phyloP scores from a whole-genome alignment of 2,113 vertebrate species.

The Marmota flaviventris region DNA sequence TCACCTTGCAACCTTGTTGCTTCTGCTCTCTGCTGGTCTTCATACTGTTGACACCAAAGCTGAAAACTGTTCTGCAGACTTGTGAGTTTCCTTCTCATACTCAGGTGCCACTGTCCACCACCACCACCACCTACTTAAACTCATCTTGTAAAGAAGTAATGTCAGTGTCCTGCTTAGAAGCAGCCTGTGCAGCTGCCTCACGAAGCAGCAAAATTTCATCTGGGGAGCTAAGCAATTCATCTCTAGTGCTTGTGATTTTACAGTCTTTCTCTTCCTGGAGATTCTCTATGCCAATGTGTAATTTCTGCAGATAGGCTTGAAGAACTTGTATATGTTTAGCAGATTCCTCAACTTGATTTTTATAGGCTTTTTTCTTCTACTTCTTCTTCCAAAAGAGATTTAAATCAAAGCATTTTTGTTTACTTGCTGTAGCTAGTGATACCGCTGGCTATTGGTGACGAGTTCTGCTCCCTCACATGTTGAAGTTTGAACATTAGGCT shows the following conservation, averaged over 20 bases:
- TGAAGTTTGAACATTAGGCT: no score
- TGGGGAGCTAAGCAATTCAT: slow-evolving; percentile 94
- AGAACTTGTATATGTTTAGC: no score
- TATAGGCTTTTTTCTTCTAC: no score
- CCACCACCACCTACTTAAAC: slow-evolving; percentile 90
- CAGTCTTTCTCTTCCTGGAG: slow-evolving; percentile 95
- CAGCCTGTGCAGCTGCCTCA: slow-evolving; percentile 92
- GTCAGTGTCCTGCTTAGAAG: slow-evolving; percentile 92
- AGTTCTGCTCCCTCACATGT: no score
- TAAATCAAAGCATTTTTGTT: no score
- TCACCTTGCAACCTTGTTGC: slow-evolving; percentile 89
- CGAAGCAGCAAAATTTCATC: slow-evolving; percentile 95
- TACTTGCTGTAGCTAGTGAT: no score
- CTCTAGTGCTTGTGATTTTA: slow-evolving; percentile 92
- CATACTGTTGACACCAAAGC: slow-evolving; percentile 90
- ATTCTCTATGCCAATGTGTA: slow-evolving; percentile 95
- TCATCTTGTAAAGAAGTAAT: slow-evolving; percentile 93
- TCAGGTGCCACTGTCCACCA: slow-evolving; percentile 93
- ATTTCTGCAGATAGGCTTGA: slow-evolving; percentile 84
- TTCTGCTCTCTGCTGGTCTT: slow-evolving; percentile 89
- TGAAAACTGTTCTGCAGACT: slow-evolving; percentile 88
- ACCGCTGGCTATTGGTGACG: no score
- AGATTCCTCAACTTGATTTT: no score
- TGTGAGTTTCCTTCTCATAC: slow-evolving; percentile 93
- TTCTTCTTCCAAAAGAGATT: no score